A percentile compares a stretch with the other conserved stretches of the same genome.
Conservation (phyloP, 2,113 vertebrate species). For the Microcebus lehilahytsara region DNA sequence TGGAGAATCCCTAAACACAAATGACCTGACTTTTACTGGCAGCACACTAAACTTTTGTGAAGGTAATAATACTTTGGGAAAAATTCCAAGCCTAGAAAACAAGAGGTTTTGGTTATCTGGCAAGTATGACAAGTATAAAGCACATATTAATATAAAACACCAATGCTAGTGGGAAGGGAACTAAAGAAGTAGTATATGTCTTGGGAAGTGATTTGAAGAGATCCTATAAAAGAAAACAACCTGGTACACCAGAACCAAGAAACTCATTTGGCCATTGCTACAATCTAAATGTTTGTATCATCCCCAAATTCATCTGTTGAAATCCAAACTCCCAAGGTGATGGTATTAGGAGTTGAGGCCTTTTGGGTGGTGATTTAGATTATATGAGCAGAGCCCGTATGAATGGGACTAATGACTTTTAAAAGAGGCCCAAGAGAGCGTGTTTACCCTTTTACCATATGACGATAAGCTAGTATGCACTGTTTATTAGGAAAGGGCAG, state of each 20-base stretch:
- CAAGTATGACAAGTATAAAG: not conserved
- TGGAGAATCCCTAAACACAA: not conserved
- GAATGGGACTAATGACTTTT: not conserved
- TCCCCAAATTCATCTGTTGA: not conserved
- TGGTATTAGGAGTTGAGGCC: not conserved
- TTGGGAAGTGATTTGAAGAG: not conserved
- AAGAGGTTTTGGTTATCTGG: not conserved
- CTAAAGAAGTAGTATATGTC: not conserved
- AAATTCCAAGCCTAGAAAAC: not conserved
- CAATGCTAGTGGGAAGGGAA: not conserved
- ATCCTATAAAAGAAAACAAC: not conserved
- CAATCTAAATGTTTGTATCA: not conserved
- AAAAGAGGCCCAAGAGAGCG: not conserved
- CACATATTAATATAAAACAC: not conserved
- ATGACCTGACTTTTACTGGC: not conserved
- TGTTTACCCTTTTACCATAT: not conserved
- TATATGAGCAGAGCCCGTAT: no score
- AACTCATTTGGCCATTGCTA: not conserved
- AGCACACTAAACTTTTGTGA: not conserved
- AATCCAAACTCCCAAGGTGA: no score
- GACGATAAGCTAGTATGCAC: not conserved
- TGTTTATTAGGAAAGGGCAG: no score
- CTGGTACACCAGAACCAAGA: not conserved
- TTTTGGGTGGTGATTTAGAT: not conserved
- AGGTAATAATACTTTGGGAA: not conserved